Conservation (phyloP, 2,888 invertebrate genomes). For the Morpho helenor region DNA sequence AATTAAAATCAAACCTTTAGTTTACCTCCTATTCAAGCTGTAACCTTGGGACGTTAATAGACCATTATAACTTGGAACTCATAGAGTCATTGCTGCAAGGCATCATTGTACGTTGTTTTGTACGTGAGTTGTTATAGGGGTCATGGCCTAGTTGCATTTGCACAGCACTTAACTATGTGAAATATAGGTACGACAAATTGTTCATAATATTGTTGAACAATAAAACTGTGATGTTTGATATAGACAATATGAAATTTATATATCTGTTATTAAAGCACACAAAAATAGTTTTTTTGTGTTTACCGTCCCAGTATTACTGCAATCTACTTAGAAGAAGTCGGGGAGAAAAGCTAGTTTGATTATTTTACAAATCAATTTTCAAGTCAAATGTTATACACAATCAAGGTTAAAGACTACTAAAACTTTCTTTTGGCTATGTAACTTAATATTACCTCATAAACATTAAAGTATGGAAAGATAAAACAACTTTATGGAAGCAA, state of each 20-base stretch:
- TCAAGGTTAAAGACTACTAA: not conserved
- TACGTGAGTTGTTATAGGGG: slow-evolving; percentile 2
- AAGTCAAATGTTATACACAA: no score
- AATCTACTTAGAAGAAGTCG: no score
- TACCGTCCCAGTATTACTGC: no score
- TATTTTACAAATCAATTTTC: no score
- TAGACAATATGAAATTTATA: no score
- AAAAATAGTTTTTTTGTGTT: no score
- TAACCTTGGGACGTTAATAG: slow-evolving; percentile 2
- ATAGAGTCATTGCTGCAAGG: not conserved
- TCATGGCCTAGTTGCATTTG: slow-evolving; percentile 1
- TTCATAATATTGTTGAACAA: no score
- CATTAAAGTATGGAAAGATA: slow-evolving; percentile 7
- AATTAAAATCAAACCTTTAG: not conserved
- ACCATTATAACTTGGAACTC: not conserved
- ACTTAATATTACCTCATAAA: slow-evolving; percentile 3
- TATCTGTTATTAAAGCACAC: no score
- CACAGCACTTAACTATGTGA: no score
- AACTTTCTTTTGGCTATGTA: slow-evolving; percentile 6
- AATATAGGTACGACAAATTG: no score
- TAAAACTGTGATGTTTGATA: no score
- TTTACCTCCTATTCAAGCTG: not conserved
- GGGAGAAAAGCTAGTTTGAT: no score
- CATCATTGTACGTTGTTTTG: not conserved
- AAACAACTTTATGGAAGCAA: slow-evolving; percentile 17